A percentile compares a stretch with the other conserved stretches of the same genome.
Conservation (phyloP, 2,888 invertebrate species). For the Thereva unica region DNA sequence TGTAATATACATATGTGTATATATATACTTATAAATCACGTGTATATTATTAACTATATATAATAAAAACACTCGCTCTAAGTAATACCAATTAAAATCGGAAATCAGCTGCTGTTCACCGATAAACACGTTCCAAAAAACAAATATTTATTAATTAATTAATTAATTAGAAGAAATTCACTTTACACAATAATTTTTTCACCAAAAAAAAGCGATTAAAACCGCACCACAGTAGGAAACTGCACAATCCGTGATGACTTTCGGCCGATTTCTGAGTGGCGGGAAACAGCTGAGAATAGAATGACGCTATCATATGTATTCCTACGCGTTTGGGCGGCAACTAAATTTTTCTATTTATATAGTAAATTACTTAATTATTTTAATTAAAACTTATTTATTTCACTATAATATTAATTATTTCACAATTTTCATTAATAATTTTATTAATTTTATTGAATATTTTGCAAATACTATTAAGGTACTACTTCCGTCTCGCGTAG, state of each 20-base stretch:
- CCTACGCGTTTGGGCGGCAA: conserved; percentile 52
- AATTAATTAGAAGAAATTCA: conserved; percentile 21
- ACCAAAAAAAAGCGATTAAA: conserved; percentile 30
- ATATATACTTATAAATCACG: no score
- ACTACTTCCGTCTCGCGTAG: conserved; percentile 46
- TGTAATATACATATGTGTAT: no score
- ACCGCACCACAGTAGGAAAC: conserved; percentile 50
- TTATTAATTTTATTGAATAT: conserved; percentile 4
- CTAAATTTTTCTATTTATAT: conserved; percentile 24
- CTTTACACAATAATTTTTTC: conserved; percentile 35
- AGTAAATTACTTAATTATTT: conserved; percentile 15
- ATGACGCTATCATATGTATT: conserved; percentile 58
- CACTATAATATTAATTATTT: not conserved
- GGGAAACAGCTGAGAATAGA: conserved; percentile 71
- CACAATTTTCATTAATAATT: conserved; percentile 3
- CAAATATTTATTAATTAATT: conserved; percentile 9
- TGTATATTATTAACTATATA: no score
- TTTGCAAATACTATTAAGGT: conserved; percentile 30
- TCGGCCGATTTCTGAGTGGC: conserved; percentile 67
- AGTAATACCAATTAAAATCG: no score
- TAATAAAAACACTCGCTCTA: no score
- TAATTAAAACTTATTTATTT: not conserved
- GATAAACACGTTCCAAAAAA: conserved; percentile 19
- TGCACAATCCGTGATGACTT: conserved; percentile 62
- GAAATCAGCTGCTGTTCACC: conserved; percentile 39